Percentiles rank a stretch among this genome's conserved stretches.
Conservation (phyloP, 2,797 vertebrate species). For the Rousettus madagascariensis region DNA sequence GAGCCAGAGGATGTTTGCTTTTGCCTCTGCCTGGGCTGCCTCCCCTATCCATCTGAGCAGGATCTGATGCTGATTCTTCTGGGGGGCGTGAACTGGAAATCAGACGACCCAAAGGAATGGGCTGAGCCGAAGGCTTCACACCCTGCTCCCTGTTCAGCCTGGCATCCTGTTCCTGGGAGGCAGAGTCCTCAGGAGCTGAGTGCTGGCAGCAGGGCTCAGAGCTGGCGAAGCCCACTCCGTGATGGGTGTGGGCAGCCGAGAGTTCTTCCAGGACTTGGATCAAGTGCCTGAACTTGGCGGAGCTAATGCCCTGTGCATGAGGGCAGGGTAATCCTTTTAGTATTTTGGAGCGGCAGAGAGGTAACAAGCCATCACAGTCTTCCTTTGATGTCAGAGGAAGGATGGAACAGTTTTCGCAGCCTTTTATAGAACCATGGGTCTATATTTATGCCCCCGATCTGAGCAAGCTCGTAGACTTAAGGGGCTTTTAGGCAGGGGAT, state of each 20-base stretch:
- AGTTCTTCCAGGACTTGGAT: not conserved
- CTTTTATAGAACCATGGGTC: not conserved
- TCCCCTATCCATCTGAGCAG: accelerated
- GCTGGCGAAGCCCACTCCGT: not conserved
- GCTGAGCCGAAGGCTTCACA: not conserved
- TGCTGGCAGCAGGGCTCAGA: accelerated
- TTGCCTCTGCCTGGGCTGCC: not conserved
- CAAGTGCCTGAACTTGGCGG: not conserved
- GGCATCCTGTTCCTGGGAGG: not conserved
- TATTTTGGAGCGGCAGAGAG: not conserved
- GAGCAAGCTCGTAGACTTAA: not conserved
- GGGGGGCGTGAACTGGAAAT: not conserved
- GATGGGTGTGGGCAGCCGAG: accelerated
- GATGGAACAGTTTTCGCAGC: not conserved
- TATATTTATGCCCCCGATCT: not conserved
- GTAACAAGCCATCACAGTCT: not conserved
- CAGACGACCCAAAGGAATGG: not conserved
- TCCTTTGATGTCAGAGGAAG: not conserved
- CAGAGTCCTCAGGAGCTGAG: accelerated
- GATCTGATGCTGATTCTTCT: not conserved
- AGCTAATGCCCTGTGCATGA: accelerated
- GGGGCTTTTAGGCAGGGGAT: not conserved
- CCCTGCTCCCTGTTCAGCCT: not conserved
- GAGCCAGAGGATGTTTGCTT: accelerated
- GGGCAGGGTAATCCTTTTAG: not conserved